These are phyloP conservation scores for Myxocyprinus asiaticus DNA, from an alignment of 2,113 vertebrate genomes.

Conservation along the genomic window DNA sequence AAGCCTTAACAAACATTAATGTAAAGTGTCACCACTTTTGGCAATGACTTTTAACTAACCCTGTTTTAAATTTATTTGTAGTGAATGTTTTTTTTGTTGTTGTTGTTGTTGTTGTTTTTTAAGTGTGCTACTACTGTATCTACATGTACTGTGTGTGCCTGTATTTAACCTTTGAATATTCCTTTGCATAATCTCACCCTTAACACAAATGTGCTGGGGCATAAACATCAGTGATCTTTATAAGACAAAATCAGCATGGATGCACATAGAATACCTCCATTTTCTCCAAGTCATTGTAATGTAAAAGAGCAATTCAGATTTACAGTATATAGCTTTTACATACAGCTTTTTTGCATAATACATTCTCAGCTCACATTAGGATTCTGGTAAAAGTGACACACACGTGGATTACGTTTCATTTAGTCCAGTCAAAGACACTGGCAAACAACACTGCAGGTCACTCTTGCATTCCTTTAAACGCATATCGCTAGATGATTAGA, in stretches of 20 bases:
- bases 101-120: too few relatives aligned
- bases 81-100: too few relatives aligned
- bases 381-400: background rate
- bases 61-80: background rate
- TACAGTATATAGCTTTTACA: too few relatives aligned
- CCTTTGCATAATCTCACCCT: conserved; percentile 1
- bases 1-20: too few relatives aligned
- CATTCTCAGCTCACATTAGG: background rate
- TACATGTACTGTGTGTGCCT: conserved; percentile 6
- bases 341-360: background rate
- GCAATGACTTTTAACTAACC: too few relatives aligned
- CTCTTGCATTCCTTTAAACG: conserved; percentile 30
- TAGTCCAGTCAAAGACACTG: background rate
- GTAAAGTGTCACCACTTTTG: too few relatives aligned
- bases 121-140: background rate
- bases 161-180: conserved; percentile 2
- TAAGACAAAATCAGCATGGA: background rate
- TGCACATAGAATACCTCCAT: background rate
- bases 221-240: conserved; percentile 7
- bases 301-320: background rate
- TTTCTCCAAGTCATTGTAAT: background rate
- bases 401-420: background rate
- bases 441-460: conserved; percentile 10
- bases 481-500: conserved; percentile 64
- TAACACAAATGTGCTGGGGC: conserved; percentile 6